phyloP scores from a whole-genome alignment of 2,113 vertebrate genomes.

The Daphoenositta chrysoptera region DNA sequence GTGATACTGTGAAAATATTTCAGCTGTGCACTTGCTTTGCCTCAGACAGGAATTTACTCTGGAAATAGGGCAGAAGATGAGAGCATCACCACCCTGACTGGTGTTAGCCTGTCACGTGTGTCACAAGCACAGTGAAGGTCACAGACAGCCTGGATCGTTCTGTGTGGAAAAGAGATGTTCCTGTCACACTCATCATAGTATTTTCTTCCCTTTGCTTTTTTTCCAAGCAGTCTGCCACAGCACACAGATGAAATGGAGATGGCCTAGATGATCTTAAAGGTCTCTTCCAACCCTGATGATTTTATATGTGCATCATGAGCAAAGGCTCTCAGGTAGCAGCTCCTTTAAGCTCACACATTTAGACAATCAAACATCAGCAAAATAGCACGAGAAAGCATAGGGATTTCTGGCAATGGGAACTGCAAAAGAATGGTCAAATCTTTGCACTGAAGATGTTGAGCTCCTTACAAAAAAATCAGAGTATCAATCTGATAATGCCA shows the following conservation, averaged over 20 bases:
- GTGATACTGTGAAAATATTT: neutral
- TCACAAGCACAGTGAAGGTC: neutral
- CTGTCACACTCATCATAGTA: neutral
- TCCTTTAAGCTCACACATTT: neutral
- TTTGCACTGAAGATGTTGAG: neutral
- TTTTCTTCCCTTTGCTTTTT: neutral
- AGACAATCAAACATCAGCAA: neutral
- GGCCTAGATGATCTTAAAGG: neutral
- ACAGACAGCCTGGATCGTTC: neutral
- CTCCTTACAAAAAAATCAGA: neutral
- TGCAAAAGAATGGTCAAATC: neutral
- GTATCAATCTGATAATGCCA: neutral
- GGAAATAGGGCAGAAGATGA: neutral
- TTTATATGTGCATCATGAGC: neutral
- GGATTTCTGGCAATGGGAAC: neutral
- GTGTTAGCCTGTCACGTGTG: neutral
- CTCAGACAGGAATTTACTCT: neutral
- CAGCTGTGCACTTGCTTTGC: neutral
- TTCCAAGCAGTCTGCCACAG: neutral
- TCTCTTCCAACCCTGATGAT: neutral
- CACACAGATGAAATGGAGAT: neutral
- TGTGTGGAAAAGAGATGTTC: neutral
- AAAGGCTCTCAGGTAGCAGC: neutral
- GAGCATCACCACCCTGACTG: neutral
- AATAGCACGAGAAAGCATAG: fast-evolving